These are phyloP conservation scores for Melieria omissa DNA, from an alignment of 2,888 invertebrate species.

Conservation along the genomic window DNA sequence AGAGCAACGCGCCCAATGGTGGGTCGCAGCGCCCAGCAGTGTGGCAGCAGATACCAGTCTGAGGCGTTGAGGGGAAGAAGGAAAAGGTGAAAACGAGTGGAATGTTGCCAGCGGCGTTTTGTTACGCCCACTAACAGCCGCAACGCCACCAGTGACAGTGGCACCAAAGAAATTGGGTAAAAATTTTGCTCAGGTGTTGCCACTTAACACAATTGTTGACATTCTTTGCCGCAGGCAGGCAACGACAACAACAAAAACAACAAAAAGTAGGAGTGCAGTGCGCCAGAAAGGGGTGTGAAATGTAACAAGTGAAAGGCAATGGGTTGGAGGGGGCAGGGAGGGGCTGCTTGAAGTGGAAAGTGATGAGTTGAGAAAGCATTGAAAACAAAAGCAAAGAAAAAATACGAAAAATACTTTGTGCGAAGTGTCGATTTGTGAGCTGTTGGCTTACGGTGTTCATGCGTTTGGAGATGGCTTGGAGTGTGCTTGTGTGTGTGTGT, in stretches of 20 bases:
- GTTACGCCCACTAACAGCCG: neutral
- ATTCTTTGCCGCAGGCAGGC: conserved; percentile 34
- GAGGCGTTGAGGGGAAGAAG: neutral
- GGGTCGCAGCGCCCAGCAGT: too few relatives aligned
- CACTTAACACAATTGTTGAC: conserved; percentile 41
- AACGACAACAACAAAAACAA: conserved; percentile 9
- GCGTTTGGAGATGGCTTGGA: neutral
- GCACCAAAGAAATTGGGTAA: conserved; percentile 32
- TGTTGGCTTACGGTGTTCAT: neutral
- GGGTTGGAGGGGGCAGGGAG: neutral
- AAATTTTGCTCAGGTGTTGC: conserved; percentile 36
- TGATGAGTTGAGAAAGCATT: neutral
- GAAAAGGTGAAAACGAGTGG: neutral
- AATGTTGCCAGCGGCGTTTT: neutral
- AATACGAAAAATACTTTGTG: conserved; percentile 8
- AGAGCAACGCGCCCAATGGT: too few relatives aligned
- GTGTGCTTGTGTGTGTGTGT: neutral
- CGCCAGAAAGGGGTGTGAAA: neutral
- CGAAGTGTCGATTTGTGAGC: conserved; percentile 21
- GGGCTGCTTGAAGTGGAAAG: conserved; percentile 2
- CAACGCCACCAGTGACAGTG: neutral
- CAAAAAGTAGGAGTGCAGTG: neutral
- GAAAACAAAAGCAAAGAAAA: too few relatives aligned
- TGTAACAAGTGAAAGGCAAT: conserved; percentile 9
- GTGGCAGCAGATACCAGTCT: too few relatives aligned